Evolutionary conservation across 2,888 invertebrate genomes (phyloP).

Genomic region (Lasioglossum marginatum): DNA sequence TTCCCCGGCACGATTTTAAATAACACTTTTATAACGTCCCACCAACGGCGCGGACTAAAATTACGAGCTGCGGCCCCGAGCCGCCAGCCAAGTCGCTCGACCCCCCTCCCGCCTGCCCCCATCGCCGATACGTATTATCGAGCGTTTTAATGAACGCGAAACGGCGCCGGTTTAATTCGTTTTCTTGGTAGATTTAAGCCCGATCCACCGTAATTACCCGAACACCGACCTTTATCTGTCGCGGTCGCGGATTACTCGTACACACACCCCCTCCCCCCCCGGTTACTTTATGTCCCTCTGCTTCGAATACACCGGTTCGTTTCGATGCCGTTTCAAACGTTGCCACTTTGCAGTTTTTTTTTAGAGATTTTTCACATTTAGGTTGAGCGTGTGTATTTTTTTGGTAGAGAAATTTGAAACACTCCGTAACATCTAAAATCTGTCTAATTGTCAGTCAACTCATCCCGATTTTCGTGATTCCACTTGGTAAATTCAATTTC

Average conservation of each 20-base stretch:
- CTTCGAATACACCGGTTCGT: neutral
- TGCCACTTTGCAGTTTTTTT: neutral
- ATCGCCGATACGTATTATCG: slow-evolving; percentile 5
- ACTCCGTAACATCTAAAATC: neutral
- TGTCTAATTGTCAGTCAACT: neutral
- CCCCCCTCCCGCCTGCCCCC: neutral
- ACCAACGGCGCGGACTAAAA: slow-evolving; percentile 20
- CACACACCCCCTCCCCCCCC: too few species aligned
- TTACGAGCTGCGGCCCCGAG: slow-evolving; percentile 34
- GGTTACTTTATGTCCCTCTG: neutral
- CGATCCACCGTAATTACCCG: neutral
- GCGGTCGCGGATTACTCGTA: neutral
- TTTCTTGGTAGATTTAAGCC: neutral
- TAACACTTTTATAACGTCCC: slow-evolving; percentile 43
- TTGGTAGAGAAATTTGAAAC: neutral
- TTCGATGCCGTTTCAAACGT: neutral
- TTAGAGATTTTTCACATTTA: neutral
- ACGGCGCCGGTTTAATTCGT: slow-evolving; percentile 8
- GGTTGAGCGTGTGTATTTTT: neutral
- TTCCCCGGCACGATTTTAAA: slow-evolving; percentile 47
- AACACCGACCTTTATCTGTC: slow-evolving; percentile 6
- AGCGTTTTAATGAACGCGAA: slow-evolving; percentile 23
- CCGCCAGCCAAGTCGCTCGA: neutral
- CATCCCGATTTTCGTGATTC: neutral
- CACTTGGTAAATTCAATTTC: neutral